Conservation (phyloP, 2,113 vertebrate species). For the Xenus cinereus region DNA sequence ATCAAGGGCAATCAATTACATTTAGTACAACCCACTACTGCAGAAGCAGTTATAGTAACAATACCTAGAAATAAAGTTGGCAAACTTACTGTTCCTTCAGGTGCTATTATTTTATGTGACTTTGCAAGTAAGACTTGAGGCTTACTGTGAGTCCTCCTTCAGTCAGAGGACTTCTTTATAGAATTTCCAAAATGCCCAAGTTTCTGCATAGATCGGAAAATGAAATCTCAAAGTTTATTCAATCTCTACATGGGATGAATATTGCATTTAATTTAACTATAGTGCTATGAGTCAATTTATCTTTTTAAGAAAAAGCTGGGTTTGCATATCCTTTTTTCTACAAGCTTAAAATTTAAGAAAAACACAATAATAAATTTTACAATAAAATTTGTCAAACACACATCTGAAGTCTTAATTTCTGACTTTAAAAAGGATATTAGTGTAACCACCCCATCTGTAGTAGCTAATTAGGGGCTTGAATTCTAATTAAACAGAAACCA, state of each 20-base stretch:
- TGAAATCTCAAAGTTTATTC: neutral
- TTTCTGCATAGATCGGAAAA: neutral
- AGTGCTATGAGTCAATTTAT: neutral
- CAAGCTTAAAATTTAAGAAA: neutral
- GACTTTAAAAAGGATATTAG: neutral
- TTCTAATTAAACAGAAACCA: neutral
- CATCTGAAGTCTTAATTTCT: neutral
- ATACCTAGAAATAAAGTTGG: neutral
- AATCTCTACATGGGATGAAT: neutral
- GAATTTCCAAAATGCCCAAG: neutral
- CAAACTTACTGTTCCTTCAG: neutral
- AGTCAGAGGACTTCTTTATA: neutral
- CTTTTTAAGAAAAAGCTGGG: neutral
- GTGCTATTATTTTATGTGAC: neutral
- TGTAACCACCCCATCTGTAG: neutral
- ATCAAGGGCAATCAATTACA: neutral
- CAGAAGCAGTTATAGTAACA: neutral
- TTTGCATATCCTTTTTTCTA: neutral
- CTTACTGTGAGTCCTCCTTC: neutral
- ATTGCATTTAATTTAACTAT: neutral
- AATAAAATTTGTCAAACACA: neutral
- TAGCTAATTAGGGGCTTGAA: neutral
- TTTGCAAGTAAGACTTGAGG: neutral
- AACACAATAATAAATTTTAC: neutral
- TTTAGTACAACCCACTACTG: neutral